Evolutionary conservation across 1,140 invertebrate genomes (phyloP).

Genomic region (Triops longicaudatus): DNA sequence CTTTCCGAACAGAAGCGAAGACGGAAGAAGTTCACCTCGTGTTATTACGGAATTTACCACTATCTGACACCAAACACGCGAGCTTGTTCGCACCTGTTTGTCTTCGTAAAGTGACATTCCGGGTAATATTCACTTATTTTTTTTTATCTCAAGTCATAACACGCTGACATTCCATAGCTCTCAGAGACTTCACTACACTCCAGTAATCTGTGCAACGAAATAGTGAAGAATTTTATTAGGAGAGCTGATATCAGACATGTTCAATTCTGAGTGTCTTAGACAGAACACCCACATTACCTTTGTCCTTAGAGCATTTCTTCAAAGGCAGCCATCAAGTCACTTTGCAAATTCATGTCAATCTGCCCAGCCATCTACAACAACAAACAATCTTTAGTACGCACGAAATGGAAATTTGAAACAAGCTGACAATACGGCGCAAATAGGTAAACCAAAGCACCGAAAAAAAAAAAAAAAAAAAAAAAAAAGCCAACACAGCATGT

Average conservation of each 20-base stretch:
- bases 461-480: no score
- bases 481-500: no score
- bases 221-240: no score
- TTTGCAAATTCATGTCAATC: constrained; percentile 97
- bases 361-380: constrained; percentile 79
- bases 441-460: no score
- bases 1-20: background rate
- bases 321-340: constrained; percentile 94
- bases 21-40: no score
- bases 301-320: constrained; percentile 78
- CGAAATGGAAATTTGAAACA: no score
- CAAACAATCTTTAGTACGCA: constrained; percentile 18
- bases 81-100: background rate
- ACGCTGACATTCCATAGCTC: background rate
- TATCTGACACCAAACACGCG: no score
- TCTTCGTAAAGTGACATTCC: background rate
- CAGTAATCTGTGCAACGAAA: no score
- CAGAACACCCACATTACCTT: background rate
- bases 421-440: background rate
- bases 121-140: background rate
- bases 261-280: no score
- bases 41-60: no score
- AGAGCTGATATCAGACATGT: no score
- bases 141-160: background rate
- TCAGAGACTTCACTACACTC: no score